phyloP scores from a whole-genome alignment of 2,113 vertebrate species.

The Proterorhinus semilunaris region DNA sequence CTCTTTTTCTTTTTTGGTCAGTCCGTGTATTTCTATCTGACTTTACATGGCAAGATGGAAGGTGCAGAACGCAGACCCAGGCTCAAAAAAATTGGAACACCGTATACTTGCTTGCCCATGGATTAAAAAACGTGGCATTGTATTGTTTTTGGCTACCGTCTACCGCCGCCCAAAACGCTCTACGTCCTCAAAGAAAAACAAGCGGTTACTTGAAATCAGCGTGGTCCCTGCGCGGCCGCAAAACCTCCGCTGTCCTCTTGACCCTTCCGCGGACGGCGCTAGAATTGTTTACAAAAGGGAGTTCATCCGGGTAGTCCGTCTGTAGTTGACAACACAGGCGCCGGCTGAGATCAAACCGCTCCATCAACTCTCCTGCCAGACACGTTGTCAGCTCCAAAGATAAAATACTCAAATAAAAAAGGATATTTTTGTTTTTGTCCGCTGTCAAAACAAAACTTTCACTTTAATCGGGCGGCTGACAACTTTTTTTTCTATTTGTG shows the following conservation, averaged over 20 bases:
- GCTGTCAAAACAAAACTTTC: constrained; percentile 44
- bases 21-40: too few relatives aligned
- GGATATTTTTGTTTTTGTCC: constrained; percentile 19
- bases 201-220: not conserved
- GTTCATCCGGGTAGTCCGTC: constrained; percentile 5
- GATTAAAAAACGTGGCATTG: too few relatives aligned
- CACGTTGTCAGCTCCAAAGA: constrained; percentile 7
- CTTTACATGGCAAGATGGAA: too few relatives aligned
- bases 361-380: constrained; percentile 30
- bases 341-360: constrained; percentile 26
- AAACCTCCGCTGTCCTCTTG: not conserved
- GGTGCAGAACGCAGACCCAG: too few relatives aligned
- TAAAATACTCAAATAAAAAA: constrained; percentile 12
- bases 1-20: too few relatives aligned
- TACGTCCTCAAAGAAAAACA: not conserved
- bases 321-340: not conserved
- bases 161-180: not conserved
- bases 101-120: too few relatives aligned
- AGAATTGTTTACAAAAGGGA: not conserved
- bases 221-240: not conserved
- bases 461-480: constrained; percentile 49
- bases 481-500: constrained; percentile 13
- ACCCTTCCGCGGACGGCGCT: not conserved
- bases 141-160: not conserved
- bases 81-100: too few relatives aligned